phyloP scores from a whole-genome alignment of 2,797 vertebrate genomes.

The Halcyon smyrnensis region DNA sequence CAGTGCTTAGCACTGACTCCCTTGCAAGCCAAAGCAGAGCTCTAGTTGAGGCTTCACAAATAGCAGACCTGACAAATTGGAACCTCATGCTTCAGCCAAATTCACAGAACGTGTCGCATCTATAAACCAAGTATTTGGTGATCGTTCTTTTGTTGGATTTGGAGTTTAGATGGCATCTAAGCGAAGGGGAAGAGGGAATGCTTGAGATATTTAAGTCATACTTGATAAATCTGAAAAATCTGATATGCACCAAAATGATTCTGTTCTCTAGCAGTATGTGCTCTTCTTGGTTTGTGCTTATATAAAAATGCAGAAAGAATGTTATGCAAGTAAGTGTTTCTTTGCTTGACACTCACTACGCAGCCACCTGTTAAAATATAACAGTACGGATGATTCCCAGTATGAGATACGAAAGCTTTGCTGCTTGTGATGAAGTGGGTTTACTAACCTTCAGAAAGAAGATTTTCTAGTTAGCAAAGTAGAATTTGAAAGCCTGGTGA shows the following conservation, averaged over 20 bases:
- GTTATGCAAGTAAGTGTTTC: slow-evolving; percentile 34
- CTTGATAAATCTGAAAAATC: not conserved
- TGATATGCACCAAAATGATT: not conserved
- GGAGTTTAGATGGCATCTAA: not conserved
- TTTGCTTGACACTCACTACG: slow-evolving; percentile 15
- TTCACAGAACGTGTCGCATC: not conserved
- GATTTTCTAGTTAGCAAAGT: not conserved
- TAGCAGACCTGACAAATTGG: not conserved
- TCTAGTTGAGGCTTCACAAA: not conserved
- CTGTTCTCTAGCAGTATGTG: not conserved
- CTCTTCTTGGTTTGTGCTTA: slow-evolving; percentile 27
- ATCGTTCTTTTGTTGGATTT: not conserved
- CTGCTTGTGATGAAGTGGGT: not conserved
- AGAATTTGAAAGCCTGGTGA: not conserved
- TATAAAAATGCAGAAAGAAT: slow-evolving; percentile 44
- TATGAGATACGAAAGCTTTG: not conserved
- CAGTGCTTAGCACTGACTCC: not conserved
- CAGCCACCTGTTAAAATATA: slow-evolving; percentile 52
- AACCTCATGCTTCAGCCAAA: not conserved
- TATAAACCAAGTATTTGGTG: not conserved
- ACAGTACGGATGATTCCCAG: not conserved
- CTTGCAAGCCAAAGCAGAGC: not conserved
- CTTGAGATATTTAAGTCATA: not conserved
- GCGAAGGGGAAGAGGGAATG: not conserved
- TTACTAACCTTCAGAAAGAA: not conserved